Percentiles rank a stretch among this genome's conserved stretches.
Evolutionary conservation across 2,113 vertebrate genomes (phyloP).

Genomic region (Caracal caracal): DNA sequence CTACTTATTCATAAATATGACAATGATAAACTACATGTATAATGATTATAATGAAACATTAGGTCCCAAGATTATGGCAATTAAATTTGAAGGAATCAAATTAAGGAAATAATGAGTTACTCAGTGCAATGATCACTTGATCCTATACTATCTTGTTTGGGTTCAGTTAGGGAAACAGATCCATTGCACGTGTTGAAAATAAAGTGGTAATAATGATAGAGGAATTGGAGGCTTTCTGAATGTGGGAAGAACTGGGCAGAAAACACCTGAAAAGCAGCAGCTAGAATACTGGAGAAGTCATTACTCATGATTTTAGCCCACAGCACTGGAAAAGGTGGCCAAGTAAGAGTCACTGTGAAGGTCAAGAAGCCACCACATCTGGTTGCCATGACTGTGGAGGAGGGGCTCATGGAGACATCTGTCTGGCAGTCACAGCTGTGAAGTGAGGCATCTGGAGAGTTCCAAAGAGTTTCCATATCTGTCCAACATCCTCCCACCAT

Average conservation of each 20-base stretch:
- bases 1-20: background rate
- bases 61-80: background rate
- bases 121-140: background rate
- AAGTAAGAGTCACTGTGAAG: background rate
- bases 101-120: background rate
- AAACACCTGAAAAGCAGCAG: background rate
- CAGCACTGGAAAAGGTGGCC: background rate
- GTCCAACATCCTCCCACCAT: background rate
- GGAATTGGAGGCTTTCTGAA: background rate
- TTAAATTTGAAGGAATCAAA: conserved; percentile 4
- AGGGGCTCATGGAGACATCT: background rate
- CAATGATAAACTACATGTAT: background rate
- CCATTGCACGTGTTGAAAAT: background rate
- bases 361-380: background rate
- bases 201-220: background rate
- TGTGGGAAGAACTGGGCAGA: background rate
- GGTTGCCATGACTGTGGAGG: background rate
- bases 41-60: background rate
- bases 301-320: background rate
- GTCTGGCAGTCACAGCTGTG: background rate
- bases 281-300: background rate
- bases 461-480: background rate
- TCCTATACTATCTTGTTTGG: background rate
- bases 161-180: conserved; percentile 23
- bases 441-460: background rate